Conservation (phyloP, 1,140 invertebrate genomes). For the Listronotus oregonensis region DNA sequence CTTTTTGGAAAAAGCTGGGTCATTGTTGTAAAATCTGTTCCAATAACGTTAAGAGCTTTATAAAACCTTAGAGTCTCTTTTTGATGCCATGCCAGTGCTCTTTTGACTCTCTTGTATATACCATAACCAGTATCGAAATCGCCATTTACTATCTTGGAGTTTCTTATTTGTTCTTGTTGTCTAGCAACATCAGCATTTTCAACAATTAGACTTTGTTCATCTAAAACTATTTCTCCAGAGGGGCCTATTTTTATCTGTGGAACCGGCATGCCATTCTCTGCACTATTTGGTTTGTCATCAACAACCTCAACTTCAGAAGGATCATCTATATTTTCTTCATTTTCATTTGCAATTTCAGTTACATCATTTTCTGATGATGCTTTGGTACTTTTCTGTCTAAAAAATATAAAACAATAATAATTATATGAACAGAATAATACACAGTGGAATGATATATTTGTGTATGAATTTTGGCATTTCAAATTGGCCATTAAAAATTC, state of each 20-base stretch:
- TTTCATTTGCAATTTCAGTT: conserved; percentile 18
- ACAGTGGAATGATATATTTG: too few relatives aligned
- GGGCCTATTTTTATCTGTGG: conserved; percentile 88
- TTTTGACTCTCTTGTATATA: conserved; percentile 67
- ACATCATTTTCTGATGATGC: background rate
- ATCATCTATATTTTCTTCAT: conserved; percentile 46
- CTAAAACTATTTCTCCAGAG: conserved; percentile 84
- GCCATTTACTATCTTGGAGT: conserved; percentile 69
- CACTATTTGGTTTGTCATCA: conserved; percentile 57
- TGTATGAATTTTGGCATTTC: too few relatives aligned
- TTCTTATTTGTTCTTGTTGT: conserved; percentile 65
- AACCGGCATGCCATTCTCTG: conserved; percentile 65
- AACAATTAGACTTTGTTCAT: conserved; percentile 84
- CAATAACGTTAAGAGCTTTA: conserved; percentile 81
- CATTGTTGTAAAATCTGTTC: conserved; percentile 91
- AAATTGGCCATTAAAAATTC: background rate
- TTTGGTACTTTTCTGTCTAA: conserved; percentile 18
- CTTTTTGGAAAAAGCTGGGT: conserved; percentile 78
- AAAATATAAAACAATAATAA: background rate
- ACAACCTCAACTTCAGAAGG: conserved; percentile 53
- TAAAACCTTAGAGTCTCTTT: conserved; percentile 86
- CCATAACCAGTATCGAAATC: conserved; percentile 65
- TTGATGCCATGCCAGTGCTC: conserved; percentile 69
- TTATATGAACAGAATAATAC: too few relatives aligned
- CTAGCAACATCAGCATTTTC: conserved; percentile 71